phyloP scores from a whole-genome alignment of 2,888 invertebrate species.

The Cancer borealis region DNA sequence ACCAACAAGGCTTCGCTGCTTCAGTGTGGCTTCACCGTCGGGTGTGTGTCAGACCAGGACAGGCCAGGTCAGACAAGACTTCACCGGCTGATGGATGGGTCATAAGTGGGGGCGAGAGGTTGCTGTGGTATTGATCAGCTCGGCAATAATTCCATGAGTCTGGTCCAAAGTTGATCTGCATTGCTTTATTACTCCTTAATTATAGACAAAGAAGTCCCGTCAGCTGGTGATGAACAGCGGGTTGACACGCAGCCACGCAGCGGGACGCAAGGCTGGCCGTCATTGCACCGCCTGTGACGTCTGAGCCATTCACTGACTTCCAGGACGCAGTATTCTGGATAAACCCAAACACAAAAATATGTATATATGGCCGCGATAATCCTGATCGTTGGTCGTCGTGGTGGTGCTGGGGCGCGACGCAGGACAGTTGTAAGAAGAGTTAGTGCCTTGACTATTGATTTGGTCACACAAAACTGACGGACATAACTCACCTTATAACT shows the following conservation, averaged over 20 bases:
- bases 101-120: slow-evolving; percentile 9
- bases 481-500: neutral
- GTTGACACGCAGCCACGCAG: neutral
- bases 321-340: no score
- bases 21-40: neutral
- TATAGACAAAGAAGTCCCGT: neutral
- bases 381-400: neutral
- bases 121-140: slow-evolving; percentile 32
- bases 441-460: neutral
- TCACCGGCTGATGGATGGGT: neutral
- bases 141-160: slow-evolving; percentile 12
- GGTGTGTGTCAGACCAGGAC: no score
- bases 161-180: slow-evolving; percentile 27
- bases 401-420: neutral
- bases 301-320: neutral
- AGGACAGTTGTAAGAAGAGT: neutral
- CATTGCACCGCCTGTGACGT: neutral
- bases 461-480: neutral
- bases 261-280: no score
- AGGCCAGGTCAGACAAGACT: neutral
- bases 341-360: neutral
- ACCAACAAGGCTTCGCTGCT: neutral
- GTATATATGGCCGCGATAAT: neutral
- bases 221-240: neutral
- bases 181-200: slow-evolving; percentile 32